Percentiles rank a stretch among this genome's conserved stretches.
phyloP scores from a whole-genome alignment of 2,113 vertebrate species.

The Eudyptes chrysolophus region DNA sequence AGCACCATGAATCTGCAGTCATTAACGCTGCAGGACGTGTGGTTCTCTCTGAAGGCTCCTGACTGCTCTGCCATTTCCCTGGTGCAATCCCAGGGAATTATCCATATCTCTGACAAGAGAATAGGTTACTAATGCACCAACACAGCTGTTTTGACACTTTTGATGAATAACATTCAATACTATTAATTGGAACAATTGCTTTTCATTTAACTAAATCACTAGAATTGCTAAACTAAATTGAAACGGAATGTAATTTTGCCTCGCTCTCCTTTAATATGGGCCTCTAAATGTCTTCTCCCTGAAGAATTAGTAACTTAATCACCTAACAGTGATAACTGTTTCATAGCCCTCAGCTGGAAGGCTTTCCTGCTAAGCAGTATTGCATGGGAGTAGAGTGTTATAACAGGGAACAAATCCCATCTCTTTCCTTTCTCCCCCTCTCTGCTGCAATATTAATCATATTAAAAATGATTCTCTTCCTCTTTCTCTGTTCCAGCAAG shows the following conservation, averaged over 20 bases:
- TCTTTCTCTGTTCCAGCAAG: slow-evolving; percentile 54
- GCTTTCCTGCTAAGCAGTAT: slow-evolving; percentile 73
- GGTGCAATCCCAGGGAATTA: slow-evolving; percentile 71
- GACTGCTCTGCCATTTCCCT: slow-evolving; percentile 39
- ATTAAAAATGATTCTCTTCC: slow-evolving; percentile 55
- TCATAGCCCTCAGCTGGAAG: slow-evolving; percentile 81
- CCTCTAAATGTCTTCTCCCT: slow-evolving; percentile 86
- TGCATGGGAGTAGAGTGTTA: slow-evolving; percentile 59
- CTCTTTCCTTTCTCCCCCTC: slow-evolving; percentile 52
- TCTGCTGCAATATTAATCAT: slow-evolving; percentile 70
- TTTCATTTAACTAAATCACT: slow-evolving; percentile 91
- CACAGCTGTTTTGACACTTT: slow-evolving; percentile 85
- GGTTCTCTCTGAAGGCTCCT: not conserved
- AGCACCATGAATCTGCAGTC: not conserved
- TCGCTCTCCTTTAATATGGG: slow-evolving; percentile 79
- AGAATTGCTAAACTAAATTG: slow-evolving; percentile 85
- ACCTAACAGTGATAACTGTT: slow-evolving; percentile 86
- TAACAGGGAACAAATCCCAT: slow-evolving; percentile 57
- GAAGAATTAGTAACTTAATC: slow-evolving; percentile 88
- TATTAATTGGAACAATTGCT: slow-evolving; percentile 93
- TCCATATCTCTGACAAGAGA: slow-evolving; percentile 80
- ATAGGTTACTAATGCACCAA: slow-evolving; percentile 84
- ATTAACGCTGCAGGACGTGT: not conserved
- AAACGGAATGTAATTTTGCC: slow-evolving; percentile 85
- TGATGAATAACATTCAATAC: slow-evolving; percentile 93